These are phyloP conservation scores for Percopsis omiscomaycus DNA, from an alignment of 2,797 vertebrate genomes.

Conservation along the genomic window DNA sequence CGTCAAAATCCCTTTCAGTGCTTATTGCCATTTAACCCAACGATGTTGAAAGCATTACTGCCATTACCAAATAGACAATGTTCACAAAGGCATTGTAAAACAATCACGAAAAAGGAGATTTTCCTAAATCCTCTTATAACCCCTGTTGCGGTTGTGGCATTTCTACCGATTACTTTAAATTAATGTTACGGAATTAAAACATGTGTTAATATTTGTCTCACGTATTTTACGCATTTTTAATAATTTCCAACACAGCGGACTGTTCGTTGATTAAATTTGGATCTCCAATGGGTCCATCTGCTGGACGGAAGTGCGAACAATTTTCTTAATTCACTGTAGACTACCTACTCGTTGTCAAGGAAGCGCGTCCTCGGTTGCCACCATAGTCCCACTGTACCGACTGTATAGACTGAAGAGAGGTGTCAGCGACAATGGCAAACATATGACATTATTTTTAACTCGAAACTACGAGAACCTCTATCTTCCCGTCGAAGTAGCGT, in stretches of 20 bases:
- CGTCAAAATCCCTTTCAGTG: no score
- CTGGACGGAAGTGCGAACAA: conserved; percentile 15
- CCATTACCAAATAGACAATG: no score
- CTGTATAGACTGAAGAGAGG: conserved; percentile 17
- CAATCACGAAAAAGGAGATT: conserved; percentile 57
- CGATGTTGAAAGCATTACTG: no score
- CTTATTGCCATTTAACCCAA: no score
- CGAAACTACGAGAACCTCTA: background rate
- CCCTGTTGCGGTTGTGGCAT: background rate
- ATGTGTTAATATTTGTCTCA: no score
- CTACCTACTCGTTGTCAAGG: conserved; percentile 64
- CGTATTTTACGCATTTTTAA: no score
- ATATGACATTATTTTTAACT: background rate
- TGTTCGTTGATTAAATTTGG: no score
- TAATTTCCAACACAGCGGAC: no score
- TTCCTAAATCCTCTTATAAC: conserved; percentile 60
- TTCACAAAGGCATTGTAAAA: conserved; percentile 2
- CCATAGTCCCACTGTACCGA: conserved; percentile 32
- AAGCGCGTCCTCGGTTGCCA: conserved; percentile 68
- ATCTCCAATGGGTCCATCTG: conserved; percentile 29
- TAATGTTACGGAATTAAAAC: no score
- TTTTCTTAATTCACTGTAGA: background rate
- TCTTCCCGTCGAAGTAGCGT: background rate
- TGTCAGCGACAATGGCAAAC: background rate
- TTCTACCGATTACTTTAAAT: background rate